Evolutionary conservation across 2,888 invertebrate species (phyloP), one percentile per base, ranked within the genome.

Genomic region (Pollenia labialis): DNA sequence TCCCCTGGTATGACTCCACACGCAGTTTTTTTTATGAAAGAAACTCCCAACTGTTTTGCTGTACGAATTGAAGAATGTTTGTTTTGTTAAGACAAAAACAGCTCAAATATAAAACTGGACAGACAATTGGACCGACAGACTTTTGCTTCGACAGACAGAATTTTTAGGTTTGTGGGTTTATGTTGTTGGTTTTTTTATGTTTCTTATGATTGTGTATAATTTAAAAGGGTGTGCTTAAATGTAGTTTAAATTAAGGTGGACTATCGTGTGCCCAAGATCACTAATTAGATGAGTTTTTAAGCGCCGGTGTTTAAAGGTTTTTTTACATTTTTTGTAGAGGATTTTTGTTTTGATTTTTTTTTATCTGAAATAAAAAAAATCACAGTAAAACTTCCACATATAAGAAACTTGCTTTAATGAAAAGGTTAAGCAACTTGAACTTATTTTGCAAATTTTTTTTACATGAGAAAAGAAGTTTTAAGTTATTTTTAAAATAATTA

Each of bases 191-290:
- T 7, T 18, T 14, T 46, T 18, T 32, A 32, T 32, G 32, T 32
- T 56, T 23, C 40, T 81, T 52, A 40, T 81, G 74, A 81, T 81
- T 48, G 76, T 85, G 75, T 81, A 60, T 77, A 85, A 81, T 81
- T 81, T 85, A 80, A 80, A 85, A 85, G 84, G 84, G 84, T 85
- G 84, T 87, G 87, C 87, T 87, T 87, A 87, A 87, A 87, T 87
- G 87, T 87, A 87, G 84, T 87, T 87, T 87, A 87, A 87, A 87
- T 87, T 87, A 87, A 87, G 87, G 87, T 84, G 87, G 87, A 87
- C 87, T 87, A 87, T 87, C 87, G 87, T 84, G 87, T 87, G 87
- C 84, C 84, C 87, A 84, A 84, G 81, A 87, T 87, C 87, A 87
- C 87, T 87, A 87, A 87, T 87, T 87, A 87, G 87, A 87, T 87